A percentile compares a stretch with the other conserved stretches of the same genome.
These are phyloP conservation scores for Scaptodrosophila lebanonensis DNA, from an alignment of 1,140 invertebrate species.

Conservation along the genomic window DNA sequence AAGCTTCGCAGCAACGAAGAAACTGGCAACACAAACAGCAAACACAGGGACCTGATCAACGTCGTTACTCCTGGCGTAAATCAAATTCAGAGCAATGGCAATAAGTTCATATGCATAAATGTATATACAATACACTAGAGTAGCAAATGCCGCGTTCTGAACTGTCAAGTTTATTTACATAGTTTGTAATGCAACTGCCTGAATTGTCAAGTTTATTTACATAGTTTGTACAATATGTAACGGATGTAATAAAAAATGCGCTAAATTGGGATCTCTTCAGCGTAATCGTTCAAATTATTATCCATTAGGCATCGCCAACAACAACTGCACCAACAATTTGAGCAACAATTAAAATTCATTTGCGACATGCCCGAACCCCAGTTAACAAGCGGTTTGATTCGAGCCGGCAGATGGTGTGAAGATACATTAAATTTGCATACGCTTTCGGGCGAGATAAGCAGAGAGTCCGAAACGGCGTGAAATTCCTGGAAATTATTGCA, in stretches of 20 bases:
- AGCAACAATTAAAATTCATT: constrained; percentile 73
- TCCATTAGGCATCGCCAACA: constrained; percentile 23
- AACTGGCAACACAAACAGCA: too few relatives aligned
- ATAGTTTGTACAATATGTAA: constrained; percentile 56
- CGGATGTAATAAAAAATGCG: constrained; percentile 78
- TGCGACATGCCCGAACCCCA: constrained; percentile 49
- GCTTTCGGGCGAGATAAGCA: constrained; percentile 27
- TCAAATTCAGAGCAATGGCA: too few relatives aligned
- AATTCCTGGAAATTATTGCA: constrained; percentile 60
- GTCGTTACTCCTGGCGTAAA: too few relatives aligned
- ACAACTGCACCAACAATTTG: not conserved
- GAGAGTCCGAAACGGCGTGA: constrained; percentile 45
- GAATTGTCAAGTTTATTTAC: not conserved
- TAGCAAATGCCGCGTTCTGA: too few relatives aligned
- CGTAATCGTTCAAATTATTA: constrained; percentile 53
- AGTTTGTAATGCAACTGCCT: too few relatives aligned
- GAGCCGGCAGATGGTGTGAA: constrained; percentile 60
- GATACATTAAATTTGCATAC: constrained; percentile 49
- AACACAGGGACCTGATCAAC: too few relatives aligned
- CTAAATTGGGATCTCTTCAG: constrained; percentile 23
- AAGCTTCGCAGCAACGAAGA: too few relatives aligned
- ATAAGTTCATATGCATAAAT: too few relatives aligned
- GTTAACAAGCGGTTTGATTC: constrained; percentile 57
- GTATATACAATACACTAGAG: too few relatives aligned
- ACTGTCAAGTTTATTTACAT: too few relatives aligned